Base-by-base conservation (phyloP, 2,113 vertebrate species). In the Poeciliopsis occidentalis region DNA sequence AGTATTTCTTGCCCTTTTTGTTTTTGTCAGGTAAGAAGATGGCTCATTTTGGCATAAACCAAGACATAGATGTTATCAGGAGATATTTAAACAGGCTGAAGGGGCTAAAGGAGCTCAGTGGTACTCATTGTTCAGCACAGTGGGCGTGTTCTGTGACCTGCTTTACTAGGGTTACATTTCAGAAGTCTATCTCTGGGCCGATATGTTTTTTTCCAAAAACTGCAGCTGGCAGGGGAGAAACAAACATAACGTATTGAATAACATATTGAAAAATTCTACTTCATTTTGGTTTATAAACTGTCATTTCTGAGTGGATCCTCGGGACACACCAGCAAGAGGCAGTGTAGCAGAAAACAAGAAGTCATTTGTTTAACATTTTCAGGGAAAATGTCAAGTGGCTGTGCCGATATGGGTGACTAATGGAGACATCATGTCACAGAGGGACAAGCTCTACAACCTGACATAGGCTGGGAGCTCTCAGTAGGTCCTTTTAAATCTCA, bases 131-230 rank as follows among this genome's bases (percentile, higher is more conserved):
- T 91, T 90, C 75, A 51, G 73, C 71, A 79, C 80, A 60, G 67
- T 84, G 78, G 74, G 71, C 92, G 77, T 81, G 73, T 86, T 83
- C 78, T 82, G 26, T 88, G 88, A 92, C 90, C 91, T 90, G 81
- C 67, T 93, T 93, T 90, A 79, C 85, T 81, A 77, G 78, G 88
- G 79, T 88, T 84, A 32, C 80, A 47, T 93, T 89, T 82, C 86
- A 78, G 80, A 60, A 88, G 85, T 73, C 72, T 31, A 76, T 71
- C 82, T 34, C 19, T 44, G 73, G 44, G 37, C 67, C 61, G 71
- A 74, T 69, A 71, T 75, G 26, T 81, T 73, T 57, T 27, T 47
- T 57, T 31, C 27, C 44, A 67, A 71, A 22, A 69, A 64, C 5
- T 76, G 12, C 32, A 32, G 27, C 34, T 19, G 8, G 13, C 60